phyloP scores from a whole-genome alignment of 2,888 invertebrate genomes.

The Drosophila fulvimacula region DNA sequence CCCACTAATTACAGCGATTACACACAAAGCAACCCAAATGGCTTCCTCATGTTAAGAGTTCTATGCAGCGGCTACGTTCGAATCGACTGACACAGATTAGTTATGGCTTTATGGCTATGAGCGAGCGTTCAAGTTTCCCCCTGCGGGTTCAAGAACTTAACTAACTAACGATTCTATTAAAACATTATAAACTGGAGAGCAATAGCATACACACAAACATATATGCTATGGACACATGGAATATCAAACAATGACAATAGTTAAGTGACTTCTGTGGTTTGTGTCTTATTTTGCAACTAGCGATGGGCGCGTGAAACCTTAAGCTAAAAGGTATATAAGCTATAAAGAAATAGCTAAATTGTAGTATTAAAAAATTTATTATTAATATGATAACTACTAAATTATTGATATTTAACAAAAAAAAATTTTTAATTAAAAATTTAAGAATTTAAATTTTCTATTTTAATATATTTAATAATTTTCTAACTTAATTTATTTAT shows the following conservation, averaged over 20 bases:
- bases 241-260: constrained; percentile 20
- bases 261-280: constrained; percentile 8
- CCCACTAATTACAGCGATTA: constrained; percentile 56
- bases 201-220: not conserved
- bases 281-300: not conserved
- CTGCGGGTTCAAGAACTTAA: constrained; percentile 59
- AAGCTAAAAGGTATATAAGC: not conserved
- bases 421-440: too few relatives aligned
- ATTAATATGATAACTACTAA: too few relatives aligned
- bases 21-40: constrained; percentile 51
- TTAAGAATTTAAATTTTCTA: too few relatives aligned
- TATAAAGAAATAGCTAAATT: too few relatives aligned
- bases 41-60: constrained; percentile 55
- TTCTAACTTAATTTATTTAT: too few relatives aligned
- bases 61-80: constrained; percentile 35
- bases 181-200: constrained; percentile 19
- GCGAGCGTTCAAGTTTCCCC: constrained; percentile 42
- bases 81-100: constrained; percentile 59
- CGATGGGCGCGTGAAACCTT: constrained; percentile 7
- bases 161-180: constrained; percentile 60
- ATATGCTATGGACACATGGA: not conserved
- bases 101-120: constrained; percentile 46
- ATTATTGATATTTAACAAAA: too few relatives aligned
- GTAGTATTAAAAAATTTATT: too few relatives aligned
- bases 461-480: too few relatives aligned